These are phyloP conservation scores for Myopa testacea DNA, from an alignment of 2,888 invertebrate species.

Conservation along the genomic window DNA sequence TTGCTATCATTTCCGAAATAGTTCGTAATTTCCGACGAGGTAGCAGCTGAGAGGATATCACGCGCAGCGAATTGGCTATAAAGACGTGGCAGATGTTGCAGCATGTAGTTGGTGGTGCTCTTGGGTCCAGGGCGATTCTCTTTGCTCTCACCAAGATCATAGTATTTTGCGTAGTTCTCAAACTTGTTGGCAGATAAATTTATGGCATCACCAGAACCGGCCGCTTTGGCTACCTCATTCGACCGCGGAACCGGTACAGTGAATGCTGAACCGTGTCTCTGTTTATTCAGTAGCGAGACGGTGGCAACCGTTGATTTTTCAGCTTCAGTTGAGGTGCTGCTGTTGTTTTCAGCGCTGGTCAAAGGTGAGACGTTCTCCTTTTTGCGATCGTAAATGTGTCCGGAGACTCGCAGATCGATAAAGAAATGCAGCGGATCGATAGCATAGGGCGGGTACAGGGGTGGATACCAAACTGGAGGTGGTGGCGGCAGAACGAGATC, in stretches of 20 bases:
- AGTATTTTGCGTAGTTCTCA: constrained; percentile 66
- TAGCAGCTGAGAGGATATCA: constrained; percentile 47
- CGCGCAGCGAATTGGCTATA: constrained; percentile 74
- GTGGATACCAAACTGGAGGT: constrained; percentile 85
- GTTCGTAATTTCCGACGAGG: constrained; percentile 38
- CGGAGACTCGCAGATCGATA: constrained; percentile 85
- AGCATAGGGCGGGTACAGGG: constrained; percentile 83
- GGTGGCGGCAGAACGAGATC: constrained; percentile 75
- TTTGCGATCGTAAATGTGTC: constrained; percentile 85
- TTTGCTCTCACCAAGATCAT: constrained; percentile 65
- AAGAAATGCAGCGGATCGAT: constrained; percentile 89
- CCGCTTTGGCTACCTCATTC: constrained; percentile 52
- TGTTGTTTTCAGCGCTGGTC: constrained; percentile 54
- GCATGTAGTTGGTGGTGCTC: constrained; percentile 79
- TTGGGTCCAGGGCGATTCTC: constrained; percentile 66
- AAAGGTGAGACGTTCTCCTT: constrained; percentile 71
- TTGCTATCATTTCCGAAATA: constrained; percentile 59
- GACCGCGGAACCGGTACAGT: constrained; percentile 76
- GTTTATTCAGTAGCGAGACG: constrained; percentile 62
- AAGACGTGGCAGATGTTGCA: constrained; percentile 79
- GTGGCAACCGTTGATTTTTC: constrained; percentile 44
- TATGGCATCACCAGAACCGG: constrained; percentile 57
- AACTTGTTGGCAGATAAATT: constrained; percentile 57
- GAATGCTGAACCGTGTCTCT: constrained; percentile 81
- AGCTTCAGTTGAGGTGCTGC: constrained; percentile 43